Evolutionary conservation across 37 sponge, comb jelly and placozoan species (phyloP), one percentile per base, ranked within the genome.

Genomic region (Hormiphora californensis): DNA sequence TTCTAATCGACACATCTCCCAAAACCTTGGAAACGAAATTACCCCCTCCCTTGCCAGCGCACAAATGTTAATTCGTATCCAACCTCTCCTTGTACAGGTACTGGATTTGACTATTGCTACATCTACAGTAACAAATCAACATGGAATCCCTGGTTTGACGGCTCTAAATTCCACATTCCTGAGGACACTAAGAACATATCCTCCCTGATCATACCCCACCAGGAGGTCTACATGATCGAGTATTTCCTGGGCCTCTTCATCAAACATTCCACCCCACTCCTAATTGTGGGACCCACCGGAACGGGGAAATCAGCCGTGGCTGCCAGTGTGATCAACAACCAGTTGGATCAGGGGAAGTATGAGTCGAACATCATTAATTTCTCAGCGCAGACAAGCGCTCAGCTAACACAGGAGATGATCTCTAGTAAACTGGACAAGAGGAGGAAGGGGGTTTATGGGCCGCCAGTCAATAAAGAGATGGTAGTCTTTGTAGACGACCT

Each of bases 351-450:
- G 39, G 40, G 15, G 39, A 32, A 23, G 11, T 86, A 55, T 28
- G 9, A 39, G 4, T 57, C 86, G 28, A 86, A 86, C 40, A 59
- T 86, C 62, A 86, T 86, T 30, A 86, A 86, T 57, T 86, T 86
- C 57, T 86, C 86, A 9, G 86, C 86, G 15, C 86, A 57, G 21
- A 86, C 86, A 19, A 39, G 55, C 12, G 36, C 86, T 9, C 51
- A 86, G 57, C 57, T 59, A 4, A 86, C 86, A 5, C 86, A 86
- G 35, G 86, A 86, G 39, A 57, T 86, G 59, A 86, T 86, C 62
- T 11, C 25, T 35, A 19, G 55, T 5, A 86, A 86, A 43, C 32
- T 86, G 40, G 86, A 86, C 40, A 54, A 57, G 40, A 25, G 86
- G 39, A 32, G 86, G 59, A 86, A 86, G 23, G 86, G 86, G 1